Conservation (phyloP, 2,797 vertebrate species). For the Myotis findleyi region DNA sequence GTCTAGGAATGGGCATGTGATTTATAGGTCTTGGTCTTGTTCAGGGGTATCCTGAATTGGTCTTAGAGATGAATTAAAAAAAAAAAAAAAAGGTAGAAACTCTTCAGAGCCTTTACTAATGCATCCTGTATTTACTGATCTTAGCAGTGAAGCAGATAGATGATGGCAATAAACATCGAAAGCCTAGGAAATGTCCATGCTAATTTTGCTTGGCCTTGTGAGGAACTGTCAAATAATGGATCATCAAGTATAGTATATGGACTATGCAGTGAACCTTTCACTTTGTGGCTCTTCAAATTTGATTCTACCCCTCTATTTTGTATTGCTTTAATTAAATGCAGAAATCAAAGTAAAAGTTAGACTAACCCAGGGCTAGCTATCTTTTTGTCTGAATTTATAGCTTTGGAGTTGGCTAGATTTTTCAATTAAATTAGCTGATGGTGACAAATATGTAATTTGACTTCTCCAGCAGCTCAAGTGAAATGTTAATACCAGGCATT, state of each 20-base stretch:
- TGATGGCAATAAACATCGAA: slow-evolving; percentile 61
- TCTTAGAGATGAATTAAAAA: neutral
- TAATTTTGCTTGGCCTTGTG: slow-evolving; percentile 58
- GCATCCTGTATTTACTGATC: slow-evolving; percentile 59
- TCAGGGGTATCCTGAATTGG: slow-evolving; percentile 45
- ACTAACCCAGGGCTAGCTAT: slow-evolving; percentile 51
- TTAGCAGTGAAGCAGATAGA: slow-evolving; percentile 55
- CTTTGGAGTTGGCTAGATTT: slow-evolving; percentile 62
- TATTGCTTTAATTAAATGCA: slow-evolving; percentile 64
- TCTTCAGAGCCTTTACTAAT: slow-evolving; percentile 52
- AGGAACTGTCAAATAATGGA: slow-evolving; percentile 45
- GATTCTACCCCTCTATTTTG: slow-evolving; percentile 59
- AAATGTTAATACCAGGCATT: slow-evolving; percentile 69
- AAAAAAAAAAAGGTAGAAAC: slow-evolving; percentile 27
- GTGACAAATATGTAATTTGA: slow-evolving; percentile 70
- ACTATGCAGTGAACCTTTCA: slow-evolving; percentile 47
- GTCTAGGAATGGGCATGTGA: neutral
- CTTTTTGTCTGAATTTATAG: slow-evolving; percentile 63
- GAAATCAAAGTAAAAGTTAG: slow-evolving; percentile 70
- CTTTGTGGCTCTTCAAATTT: slow-evolving; percentile 40
- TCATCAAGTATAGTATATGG: slow-evolving; percentile 38
- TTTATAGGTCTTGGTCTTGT: slow-evolving; percentile 40
- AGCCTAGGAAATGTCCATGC: slow-evolving; percentile 58
- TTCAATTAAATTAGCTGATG: slow-evolving; percentile 76
- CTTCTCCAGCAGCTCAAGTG: slow-evolving; percentile 57